Evolutionary conservation across 2,888 invertebrate species (phyloP), one percentile per base, ranked within the genome.

Genomic region (Apocheima hispidaria): DNA sequence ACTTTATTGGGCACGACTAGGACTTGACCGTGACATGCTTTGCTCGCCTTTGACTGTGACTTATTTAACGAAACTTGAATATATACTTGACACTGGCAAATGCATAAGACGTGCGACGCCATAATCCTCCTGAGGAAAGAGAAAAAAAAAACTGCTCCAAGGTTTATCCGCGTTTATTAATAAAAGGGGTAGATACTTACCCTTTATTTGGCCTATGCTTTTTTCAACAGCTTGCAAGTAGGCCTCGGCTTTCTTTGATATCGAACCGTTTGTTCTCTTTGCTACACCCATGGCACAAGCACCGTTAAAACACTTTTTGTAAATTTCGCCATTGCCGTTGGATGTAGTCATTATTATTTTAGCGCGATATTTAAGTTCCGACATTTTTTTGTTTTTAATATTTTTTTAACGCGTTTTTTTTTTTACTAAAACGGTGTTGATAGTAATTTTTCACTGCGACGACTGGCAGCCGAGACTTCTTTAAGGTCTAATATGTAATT

Each of bases 181-280:
- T 21, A 33, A 33, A n/a, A 21, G 2, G 33, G 1, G 2, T 7
- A n/a, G 30, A 38, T 21, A 59, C 67, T 38, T 77, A 83, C 86
- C 84, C 73, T 76, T 70, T 0, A 67, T 70, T 2, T 76, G 63
- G 28, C 84, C 41, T 21, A 21, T 80, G 60, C 90, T 90, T 62
- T 84, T 74, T 60, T 69, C 81, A 10, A 90, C 91, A 10, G 91
- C 91, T 61, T 88, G 77, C 64, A 92, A 77, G 70, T 92, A 90
- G 1, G 86, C 90, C 60, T 87, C 85, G 2, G 91, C 90, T 69
- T 78, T 88, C 63, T 83, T 78, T 14, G 89, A 86, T 49, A 92
- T 88, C 0, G 84, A 74, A 0, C 86, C 82, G n/a, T 81, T 81
- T 0, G 73, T 69, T 49, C 73, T 77, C 66, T 80, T 86, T 46